Evolutionary conservation across 2,113 vertebrate species (phyloP), one percentile per base, ranked within the genome.

Genomic region (Microtus montanus): DNA sequence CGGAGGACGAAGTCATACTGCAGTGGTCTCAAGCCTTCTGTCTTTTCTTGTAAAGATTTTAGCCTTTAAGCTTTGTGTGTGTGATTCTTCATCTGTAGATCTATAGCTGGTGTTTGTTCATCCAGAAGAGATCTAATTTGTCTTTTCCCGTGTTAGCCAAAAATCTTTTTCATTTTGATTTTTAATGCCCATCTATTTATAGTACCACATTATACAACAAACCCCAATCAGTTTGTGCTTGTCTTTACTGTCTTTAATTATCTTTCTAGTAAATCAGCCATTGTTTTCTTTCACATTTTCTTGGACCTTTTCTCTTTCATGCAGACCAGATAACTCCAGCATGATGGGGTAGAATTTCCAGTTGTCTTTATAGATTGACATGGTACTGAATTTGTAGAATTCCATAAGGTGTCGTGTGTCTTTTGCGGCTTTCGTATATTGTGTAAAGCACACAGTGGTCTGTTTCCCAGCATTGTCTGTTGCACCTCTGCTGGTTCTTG

Each of bases 321-420:
- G 15, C 61, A 92, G 75, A 90, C 19, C 61, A 63, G 20, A 52
- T 52, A 91, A 61, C 83, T 83, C 77, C 61, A 71, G 0, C 8
- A 2, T 5, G 5, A 4, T 14, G 52, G 9, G 19, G 22, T 80
- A 30, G 44, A 83, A 77, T 86, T 54, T 28, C 19, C 94, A 17
- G 28, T 66, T 28, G 35, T 1, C 64, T 90, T 97, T 96, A 85
- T 96, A 85, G 17, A 89, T 68, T 90, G 19, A 54, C 52, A 87
- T 70, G 66, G 20, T 28, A 61, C 28, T 90, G 52, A 38, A 70
- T 89, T 93, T 93, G 52, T 41, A 84, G 44, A 85, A 89, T 94
- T 92, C 35, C 17, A 4, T 86, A 22, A 89, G 13, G 5, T 64
- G 74, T 83, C 75, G 0, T 10, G 22, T 92, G 7, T 89, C 20